Evolutionary conservation across 2,888 invertebrate species (phyloP), one percentile per base, ranked within the genome.

Genomic region (Globia sparganii): DNA sequence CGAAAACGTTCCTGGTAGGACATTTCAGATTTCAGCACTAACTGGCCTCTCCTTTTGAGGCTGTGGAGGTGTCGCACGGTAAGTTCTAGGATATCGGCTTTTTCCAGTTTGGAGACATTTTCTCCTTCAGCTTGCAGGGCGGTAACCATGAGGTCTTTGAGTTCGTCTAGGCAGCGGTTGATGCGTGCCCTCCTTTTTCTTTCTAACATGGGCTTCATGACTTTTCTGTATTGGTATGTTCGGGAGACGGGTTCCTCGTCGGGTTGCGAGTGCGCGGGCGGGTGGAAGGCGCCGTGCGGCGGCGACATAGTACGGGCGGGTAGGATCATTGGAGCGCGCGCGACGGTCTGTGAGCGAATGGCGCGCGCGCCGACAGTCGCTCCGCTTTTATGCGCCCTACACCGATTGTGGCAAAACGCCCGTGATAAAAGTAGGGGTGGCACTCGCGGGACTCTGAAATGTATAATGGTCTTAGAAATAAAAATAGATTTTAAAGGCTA

Each of bases 181-280:
- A 99, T 99, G 91, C 99, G 97, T 21, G 99, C 99, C 85, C 99
- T 97, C 49, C 99, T 97, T 94, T 99, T 98, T 77, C 99, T 97
- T 93, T 99, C 99, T 89, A 99, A 96, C 98, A 99, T 98, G 68
- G 99, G 99, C 94, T 99, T 99, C 98, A 98, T 99, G 87, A 99
- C 98, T 97, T 98, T 99, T 94, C 99, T 97, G 96, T 99, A 99
- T 93, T 99, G 99, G 94, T 99, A 99, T 86, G 99, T 99, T 92
- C 99, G 97, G 84, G 99, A 99, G 94, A 98, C 98, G 76, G 98
- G 98, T 87, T 96, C 97, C 81, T 96, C 97, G 87, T 97, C 96
- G 31, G 95, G 94, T 71, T 94, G 94, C 80, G 91, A 89, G 91
- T 94, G 94, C 87, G 94, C 95, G 88, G 93, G 97, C 89, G 93